Conservation (phyloP, 2,113 vertebrate species). For the Tringa solitaria region DNA sequence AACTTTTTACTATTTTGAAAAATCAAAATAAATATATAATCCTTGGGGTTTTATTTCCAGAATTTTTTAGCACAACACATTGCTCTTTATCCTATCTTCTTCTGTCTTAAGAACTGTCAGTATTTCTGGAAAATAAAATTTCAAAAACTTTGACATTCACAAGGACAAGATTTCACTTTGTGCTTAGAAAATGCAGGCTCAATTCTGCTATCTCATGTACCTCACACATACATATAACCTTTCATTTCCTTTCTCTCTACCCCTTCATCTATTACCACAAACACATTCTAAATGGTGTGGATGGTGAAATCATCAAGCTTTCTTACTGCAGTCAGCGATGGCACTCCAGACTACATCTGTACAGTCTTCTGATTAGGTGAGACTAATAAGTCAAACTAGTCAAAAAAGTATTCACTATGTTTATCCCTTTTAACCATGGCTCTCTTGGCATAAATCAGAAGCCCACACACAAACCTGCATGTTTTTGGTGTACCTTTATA, state of each 20-base stretch:
- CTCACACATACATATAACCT: neutral
- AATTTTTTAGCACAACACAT: neutral
- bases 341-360: neutral
- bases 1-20: neutral
- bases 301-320: neutral
- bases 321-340: neutral
- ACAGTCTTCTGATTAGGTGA: neutral
- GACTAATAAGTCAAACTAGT: neutral
- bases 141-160: neutral
- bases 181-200: neutral
- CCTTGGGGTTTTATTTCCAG: fast-evolving
- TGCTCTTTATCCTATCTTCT: neutral
- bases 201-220: neutral
- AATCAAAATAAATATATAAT: neutral
- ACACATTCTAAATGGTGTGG: neutral
- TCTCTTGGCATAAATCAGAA: neutral
- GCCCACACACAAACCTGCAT: neutral
- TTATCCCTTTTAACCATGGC: neutral
- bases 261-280: neutral
- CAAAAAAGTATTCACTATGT: neutral
- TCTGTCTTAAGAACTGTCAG: neutral
- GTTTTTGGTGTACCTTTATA: neutral
- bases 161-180: neutral
- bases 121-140: neutral
- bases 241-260: neutral